Percentiles rank a stretch among this genome's conserved stretches.
These are phyloP conservation scores for Archegozetes longisetosus DNA, from an alignment of 1,140 invertebrate genomes.

Conservation along the genomic window DNA sequence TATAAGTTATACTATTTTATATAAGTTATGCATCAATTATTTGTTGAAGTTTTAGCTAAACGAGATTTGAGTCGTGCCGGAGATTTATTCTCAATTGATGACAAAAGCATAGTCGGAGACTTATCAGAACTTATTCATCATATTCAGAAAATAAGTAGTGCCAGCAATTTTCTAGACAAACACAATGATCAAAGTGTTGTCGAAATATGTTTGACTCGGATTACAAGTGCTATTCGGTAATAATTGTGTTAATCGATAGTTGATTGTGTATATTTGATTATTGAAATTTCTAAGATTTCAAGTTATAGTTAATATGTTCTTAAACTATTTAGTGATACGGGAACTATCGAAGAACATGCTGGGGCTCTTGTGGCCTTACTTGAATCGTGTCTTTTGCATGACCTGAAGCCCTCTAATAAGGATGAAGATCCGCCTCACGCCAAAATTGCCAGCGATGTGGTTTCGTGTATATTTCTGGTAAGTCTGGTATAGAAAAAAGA, in stretches of 20 bases:
- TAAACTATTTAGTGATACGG: conserved; percentile 49
- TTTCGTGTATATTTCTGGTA: conserved; percentile 84
- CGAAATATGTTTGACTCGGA: conserved; percentile 74
- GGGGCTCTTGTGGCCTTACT: conserved; percentile 60
- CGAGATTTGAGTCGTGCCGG: conserved; percentile 71
- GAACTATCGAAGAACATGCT: conserved; percentile 66
- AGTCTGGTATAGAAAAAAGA: conserved; percentile 23
- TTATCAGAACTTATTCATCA: conserved; percentile 58
- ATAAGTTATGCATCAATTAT: conserved; percentile 62
- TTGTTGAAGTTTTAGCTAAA: conserved; percentile 65
- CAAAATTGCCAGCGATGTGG: conserved; percentile 82
- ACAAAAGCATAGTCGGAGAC: conserved; percentile 67
- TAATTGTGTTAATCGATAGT: background rate
- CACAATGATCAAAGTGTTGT: conserved; percentile 83
- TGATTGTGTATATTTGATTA: background rate
- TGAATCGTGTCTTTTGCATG: conserved; percentile 71
- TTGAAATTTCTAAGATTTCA: too few species aligned
- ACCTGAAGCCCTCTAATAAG: conserved; percentile 53
- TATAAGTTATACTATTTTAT: too few species aligned
- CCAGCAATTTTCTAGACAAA: conserved; percentile 59
- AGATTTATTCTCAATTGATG: conserved; percentile 70
- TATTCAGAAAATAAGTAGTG: conserved; percentile 60
- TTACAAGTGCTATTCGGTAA: conserved; percentile 63
- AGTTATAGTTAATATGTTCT: conserved; percentile 1
- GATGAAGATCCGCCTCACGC: conserved; percentile 84